phyloP scores from a whole-genome alignment of 2,113 vertebrate genomes.

The Pedetes capensis region DNA sequence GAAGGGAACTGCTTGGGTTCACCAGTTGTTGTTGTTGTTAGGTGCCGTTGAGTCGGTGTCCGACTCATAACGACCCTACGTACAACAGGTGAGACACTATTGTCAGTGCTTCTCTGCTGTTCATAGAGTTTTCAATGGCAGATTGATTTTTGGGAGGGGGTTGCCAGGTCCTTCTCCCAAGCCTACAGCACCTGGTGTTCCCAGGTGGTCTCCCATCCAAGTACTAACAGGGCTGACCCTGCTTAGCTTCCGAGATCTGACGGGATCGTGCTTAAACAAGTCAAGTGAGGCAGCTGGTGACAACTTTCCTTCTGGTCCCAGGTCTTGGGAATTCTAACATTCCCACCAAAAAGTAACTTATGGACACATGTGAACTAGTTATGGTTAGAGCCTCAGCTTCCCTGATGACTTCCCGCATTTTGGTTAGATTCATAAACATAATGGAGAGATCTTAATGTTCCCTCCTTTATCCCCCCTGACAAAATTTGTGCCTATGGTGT shows the following conservation, averaged over 20 bases:
- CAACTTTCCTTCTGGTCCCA: background rate
- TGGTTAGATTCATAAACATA: slow-evolving; percentile 20
- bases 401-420: background rate
- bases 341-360: background rate
- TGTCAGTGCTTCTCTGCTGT: too few relatives aligned
- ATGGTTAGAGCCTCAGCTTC: background rate
- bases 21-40: too few relatives aligned
- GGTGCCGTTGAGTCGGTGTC: too few relatives aligned
- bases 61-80: too few relatives aligned
- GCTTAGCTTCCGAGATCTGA: too few relatives aligned
- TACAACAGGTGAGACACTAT: too few relatives aligned
- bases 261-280: background rate
- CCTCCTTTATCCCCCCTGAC: background rate
- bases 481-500: background rate
- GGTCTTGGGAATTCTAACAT: background rate
- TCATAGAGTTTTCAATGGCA: too few relatives aligned
- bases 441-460: background rate
- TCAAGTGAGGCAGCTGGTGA: background rate
- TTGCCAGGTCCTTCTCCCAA: too few relatives aligned
- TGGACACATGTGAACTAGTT: background rate
- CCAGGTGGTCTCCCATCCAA: too few relatives aligned
- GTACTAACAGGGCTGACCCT: too few relatives aligned
- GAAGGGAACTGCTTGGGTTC: background rate
- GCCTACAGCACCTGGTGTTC: too few relatives aligned
- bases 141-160: too few relatives aligned